Evolutionary conservation across 2,888 invertebrate genomes (phyloP).

Genomic region (Amaurobius ferox): DNA sequence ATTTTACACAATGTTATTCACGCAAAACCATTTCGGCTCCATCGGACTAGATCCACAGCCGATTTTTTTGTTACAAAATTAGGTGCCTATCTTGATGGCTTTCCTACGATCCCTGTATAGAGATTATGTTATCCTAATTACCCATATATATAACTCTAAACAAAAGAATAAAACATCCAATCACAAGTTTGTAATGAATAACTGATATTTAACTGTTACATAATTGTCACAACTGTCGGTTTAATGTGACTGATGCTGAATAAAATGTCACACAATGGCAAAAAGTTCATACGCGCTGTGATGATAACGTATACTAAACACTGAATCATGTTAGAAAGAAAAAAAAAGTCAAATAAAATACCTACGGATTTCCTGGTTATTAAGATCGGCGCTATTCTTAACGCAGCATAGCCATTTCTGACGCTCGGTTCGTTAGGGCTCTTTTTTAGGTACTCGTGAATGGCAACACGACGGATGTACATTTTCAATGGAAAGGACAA

Average conservation of each 20-base stretch:
- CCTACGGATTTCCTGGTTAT: constrained; percentile 18
- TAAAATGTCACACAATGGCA: background rate
- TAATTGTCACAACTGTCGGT: background rate
- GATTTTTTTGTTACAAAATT: too few relatives aligned
- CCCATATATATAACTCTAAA: too few relatives aligned
- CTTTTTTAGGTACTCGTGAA: constrained; percentile 1
- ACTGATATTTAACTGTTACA: too few relatives aligned
- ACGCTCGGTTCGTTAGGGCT: background rate
- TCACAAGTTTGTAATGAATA: too few relatives aligned
- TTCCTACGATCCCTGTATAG: too few relatives aligned
- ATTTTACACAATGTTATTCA: too few relatives aligned
- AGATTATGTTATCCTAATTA: too few relatives aligned
- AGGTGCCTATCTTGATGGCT: too few relatives aligned
- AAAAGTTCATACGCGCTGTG: background rate
- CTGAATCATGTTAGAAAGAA: background rate
- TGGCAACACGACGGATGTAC: constrained; percentile 2
- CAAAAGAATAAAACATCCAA: too few relatives aligned
- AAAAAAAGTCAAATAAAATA: background rate
- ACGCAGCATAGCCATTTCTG: background rate
- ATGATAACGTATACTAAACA: background rate
- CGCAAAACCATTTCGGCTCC: too few relatives aligned
- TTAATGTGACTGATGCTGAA: background rate
- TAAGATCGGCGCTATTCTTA: background rate
- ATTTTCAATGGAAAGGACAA: constrained; percentile 8
- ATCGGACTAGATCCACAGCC: too few relatives aligned